Percentiles rank a stretch among this genome's conserved stretches.
Evolutionary conservation across 2,888 invertebrate genomes (phyloP).

Genomic region (Nomada fucata): DNA sequence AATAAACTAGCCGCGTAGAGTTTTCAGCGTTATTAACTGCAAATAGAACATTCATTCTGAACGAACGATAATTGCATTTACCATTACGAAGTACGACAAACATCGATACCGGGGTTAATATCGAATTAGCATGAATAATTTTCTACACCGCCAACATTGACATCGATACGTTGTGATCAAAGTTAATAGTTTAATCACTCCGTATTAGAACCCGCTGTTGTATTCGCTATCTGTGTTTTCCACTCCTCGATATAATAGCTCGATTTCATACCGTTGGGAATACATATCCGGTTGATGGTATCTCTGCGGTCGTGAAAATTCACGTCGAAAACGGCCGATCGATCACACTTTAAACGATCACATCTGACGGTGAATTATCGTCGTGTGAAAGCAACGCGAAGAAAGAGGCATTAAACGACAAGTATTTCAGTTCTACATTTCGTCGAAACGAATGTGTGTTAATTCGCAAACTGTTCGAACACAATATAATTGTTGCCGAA

Average conservation of each 20-base stretch:
- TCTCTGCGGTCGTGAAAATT: conserved; percentile 18
- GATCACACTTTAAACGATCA: background rate
- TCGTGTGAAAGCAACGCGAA: too few relatives aligned
- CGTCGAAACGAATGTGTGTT: background rate
- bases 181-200: conserved; percentile 43
- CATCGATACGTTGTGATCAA: conserved; percentile 23
- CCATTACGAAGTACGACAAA: conserved; percentile 8
- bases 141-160: conserved; percentile 31
- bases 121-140: conserved; percentile 28
- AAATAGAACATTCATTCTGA: background rate
- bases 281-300: conserved; percentile 6
- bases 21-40: background rate
- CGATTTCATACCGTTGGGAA: conserved; percentile 10
- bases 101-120: background rate
- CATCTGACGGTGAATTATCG: background rate
- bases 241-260: conserved; percentile 17
- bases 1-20: background rate
- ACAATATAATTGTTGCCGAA: background rate
- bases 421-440: background rate
- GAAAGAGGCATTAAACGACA: too few relatives aligned
- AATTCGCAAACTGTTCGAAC: background rate
- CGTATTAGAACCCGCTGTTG: conserved; percentile 23
- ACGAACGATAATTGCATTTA: conserved; percentile 16
- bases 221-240: conserved; percentile 32
- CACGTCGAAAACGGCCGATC: conserved; percentile 7